Evolutionary conservation across 2,888 invertebrate genomes (phyloP).

Genomic region (Luperina nickerlii): DNA sequence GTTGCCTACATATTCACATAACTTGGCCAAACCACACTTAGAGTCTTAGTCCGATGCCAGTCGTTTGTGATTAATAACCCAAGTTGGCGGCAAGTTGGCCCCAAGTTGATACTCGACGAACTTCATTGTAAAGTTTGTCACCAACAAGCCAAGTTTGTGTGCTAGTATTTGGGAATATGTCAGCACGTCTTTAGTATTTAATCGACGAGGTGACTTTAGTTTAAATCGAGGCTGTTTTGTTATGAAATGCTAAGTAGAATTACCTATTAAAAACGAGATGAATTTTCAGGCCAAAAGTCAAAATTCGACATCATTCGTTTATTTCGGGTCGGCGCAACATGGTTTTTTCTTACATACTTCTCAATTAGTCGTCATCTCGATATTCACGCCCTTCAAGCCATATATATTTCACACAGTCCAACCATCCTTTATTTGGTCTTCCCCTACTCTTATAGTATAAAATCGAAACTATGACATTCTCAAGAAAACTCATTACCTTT

Average conservation of each 20-base stretch:
- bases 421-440: too few relatives aligned
- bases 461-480: background rate
- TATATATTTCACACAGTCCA: too few relatives aligned
- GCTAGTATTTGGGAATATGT: conserved; percentile 40
- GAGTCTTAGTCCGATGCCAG: conserved; percentile 37
- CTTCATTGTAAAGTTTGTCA: conserved; percentile 59
- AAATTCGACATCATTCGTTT: too few relatives aligned
- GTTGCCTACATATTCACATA: conserved; percentile 23
- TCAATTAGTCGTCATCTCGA: too few relatives aligned
- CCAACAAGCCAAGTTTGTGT: conserved; percentile 52
- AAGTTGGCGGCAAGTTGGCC: conserved; percentile 50
- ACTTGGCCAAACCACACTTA: conserved; percentile 43
- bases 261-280: background rate
- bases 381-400: too few relatives aligned
- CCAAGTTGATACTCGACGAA: conserved; percentile 51
- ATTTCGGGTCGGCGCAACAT: too few relatives aligned
- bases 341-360: too few relatives aligned
- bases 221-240: background rate
- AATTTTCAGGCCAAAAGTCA: too few relatives aligned
- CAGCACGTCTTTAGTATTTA: conserved; percentile 39
- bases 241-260: background rate
- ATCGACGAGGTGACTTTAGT: conserved; percentile 22
- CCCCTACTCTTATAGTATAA: too few relatives aligned
- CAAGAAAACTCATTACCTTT: background rate
- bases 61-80: conserved; percentile 54